These are phyloP conservation scores for Neodiprion pinetum DNA, from an alignment of 1,140 invertebrate species.

Conservation along the genomic window DNA sequence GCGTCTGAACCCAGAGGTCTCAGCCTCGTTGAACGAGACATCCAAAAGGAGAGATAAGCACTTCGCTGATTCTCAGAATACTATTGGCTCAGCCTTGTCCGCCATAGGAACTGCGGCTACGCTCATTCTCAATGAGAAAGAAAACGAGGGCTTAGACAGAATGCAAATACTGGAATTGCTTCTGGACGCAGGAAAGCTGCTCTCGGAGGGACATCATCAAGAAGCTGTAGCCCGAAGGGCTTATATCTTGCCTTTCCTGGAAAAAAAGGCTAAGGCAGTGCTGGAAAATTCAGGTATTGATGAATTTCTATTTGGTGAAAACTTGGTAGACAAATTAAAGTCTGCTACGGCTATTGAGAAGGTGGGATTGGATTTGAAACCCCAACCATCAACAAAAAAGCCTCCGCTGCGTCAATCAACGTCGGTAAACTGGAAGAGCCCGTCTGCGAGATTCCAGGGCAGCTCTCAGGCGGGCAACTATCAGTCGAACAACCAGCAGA, in stretches of 20 bases:
- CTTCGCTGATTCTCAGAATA: no score
- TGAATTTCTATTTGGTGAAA: neutral
- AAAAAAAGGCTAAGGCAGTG: neutral
- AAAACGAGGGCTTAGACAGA: conserved; percentile 12
- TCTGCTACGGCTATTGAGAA: neutral
- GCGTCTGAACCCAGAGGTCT: no score
- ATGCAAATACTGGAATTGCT: neutral
- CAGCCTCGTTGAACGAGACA: no score
- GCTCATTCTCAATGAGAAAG: conserved; percentile 18
- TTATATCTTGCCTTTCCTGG: neutral
- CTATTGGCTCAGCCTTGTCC: no score
- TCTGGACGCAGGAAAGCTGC: conserved; percentile 21
- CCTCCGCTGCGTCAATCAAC: neutral
- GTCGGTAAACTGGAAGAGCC: neutral
- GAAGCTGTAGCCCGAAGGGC: conserved; percentile 6
- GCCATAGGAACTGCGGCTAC: conserved; percentile 19
- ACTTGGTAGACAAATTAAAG: neutral
- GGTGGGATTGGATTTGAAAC: neutral
- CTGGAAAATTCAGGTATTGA: no score
- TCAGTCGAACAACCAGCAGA: neutral
- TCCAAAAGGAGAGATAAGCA: no score
- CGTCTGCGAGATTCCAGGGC: neutral
- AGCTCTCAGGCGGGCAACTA: neutral
- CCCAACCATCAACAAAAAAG: neutral
- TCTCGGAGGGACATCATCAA: conserved; percentile 21